Evolutionary conservation across 2,888 invertebrate species (phyloP), one percentile per base, ranked within the genome.

Genomic region (Drosophila paracracens): DNA sequence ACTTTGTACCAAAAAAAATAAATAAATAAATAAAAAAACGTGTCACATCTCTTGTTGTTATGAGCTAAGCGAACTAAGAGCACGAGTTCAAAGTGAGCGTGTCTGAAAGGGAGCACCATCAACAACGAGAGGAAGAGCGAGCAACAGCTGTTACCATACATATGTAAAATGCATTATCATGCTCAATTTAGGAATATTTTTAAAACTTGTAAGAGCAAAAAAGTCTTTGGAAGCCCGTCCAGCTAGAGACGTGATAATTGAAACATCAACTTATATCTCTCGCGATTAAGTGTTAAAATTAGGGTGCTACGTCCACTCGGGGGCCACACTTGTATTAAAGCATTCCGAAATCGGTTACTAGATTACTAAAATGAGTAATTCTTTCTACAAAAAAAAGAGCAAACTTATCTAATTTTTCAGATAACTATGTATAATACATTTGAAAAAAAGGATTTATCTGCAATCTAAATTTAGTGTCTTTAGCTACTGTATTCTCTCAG

Each of bases 1-100:
- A 84, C 90, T 84, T 84, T 84, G 84, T 79, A 79, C 84, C 71
- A 81, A 60, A 71, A 74, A 54, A 63, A 78, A 13, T 4, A 4
- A 38, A n/a, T 0, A 4, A 40, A 38, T 5, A 27, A 33, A 11
- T 33, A 33, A 66, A 66, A 40, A 69, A 56, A 70, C 72, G 54
- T 78, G 59, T 63, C 68, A 70, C 73, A 35, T 48, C 52, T 79
- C 70, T 48, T 38, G 46, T 40, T 77, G 79, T 48, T 43, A 46
- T 48, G 48, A 48, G 61, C 57, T 65, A 61, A 66, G 59, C 62
- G 74, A 68, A 59, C 60, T 40, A 70, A 70, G 69, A 67, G 64
- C 29, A 51, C 59, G 29, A 60, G n/a, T 36, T 21, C 33, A 40
- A 51, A 56, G 27, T 35, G 25, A 73, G 43, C 16, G 21, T 25